Percentiles rank a stretch among this genome's conserved stretches.
Evolutionary conservation across 2,113 vertebrate species (phyloP).

Genomic region (Rhegmatorhina hoffmannsi): DNA sequence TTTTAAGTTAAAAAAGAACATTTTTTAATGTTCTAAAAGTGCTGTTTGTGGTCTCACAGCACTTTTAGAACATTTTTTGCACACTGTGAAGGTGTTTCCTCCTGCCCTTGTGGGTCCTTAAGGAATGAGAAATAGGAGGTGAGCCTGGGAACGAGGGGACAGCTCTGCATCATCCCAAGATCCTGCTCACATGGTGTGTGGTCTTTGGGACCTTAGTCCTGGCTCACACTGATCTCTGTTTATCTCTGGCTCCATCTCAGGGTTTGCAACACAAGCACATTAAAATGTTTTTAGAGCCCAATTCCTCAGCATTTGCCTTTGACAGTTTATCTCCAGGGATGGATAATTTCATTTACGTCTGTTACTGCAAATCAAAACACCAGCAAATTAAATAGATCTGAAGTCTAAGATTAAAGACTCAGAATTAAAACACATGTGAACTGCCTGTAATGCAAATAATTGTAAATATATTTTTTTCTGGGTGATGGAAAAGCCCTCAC

Average conservation of each 20-base stretch:
- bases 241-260: neutral
- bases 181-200: fast-evolving
- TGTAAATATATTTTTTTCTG: neutral
- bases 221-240: fast-evolving
- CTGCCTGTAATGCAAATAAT: neutral
- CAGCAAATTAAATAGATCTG: conserved; percentile 9
- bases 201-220: neutral
- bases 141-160: fast-evolving
- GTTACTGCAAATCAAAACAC: conserved; percentile 14
- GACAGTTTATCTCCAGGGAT: neutral
- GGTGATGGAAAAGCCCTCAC: neutral
- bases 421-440: neutral
- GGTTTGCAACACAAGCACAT: neutral
- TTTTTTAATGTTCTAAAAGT: no score
- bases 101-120: neutral
- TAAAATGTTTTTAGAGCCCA: neutral
- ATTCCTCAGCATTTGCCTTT: neutral
- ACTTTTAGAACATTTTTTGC: fast-evolving
- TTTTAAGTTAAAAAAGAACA: no score
- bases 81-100: fast-evolving
- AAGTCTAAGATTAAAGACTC: conserved; percentile 17
- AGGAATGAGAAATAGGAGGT: fast-evolving
- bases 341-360: conserved; percentile 9
- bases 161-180: neutral
- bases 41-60: fast-evolving